Percentiles rank a stretch among this genome's conserved stretches.
These are phyloP conservation scores for Danaus chrysippus DNA, from an alignment of 2,888 invertebrate species.

Conservation along the genomic window DNA sequence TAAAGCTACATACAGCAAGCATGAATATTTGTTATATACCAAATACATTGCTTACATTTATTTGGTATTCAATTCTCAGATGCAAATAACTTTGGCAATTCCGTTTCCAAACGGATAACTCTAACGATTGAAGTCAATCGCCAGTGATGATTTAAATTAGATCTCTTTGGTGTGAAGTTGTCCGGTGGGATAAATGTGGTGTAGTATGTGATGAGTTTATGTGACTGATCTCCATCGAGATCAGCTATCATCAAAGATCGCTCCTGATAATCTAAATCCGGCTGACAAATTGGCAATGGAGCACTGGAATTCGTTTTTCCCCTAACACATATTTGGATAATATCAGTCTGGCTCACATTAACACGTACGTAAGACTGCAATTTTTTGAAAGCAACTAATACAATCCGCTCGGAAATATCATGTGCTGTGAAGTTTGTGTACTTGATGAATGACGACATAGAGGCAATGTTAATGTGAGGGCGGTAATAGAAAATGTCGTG, in stretches of 20 bases:
- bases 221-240: constrained; percentile 86
- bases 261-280: constrained; percentile 85
- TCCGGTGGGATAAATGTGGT: constrained; percentile 80
- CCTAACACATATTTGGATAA: constrained; percentile 84
- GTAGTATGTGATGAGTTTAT: constrained; percentile 87
- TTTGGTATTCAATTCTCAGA: constrained; percentile 48
- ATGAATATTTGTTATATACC: constrained; percentile 36
- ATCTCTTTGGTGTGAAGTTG: constrained; percentile 53
- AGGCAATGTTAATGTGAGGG: constrained; percentile 58
- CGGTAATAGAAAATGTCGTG: constrained; percentile 65
- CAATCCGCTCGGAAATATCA: constrained; percentile 84
- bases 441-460: constrained; percentile 67
- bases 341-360: constrained; percentile 88
- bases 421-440: constrained; percentile 73
- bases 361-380: constrained; percentile 83
- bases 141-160: constrained; percentile 74
- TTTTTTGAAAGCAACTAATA: constrained; percentile 88
- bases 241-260: constrained; percentile 86
- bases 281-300: constrained; percentile 81
- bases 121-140: constrained; percentile 83
- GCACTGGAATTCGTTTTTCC: constrained; percentile 53
- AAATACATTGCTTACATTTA: constrained; percentile 21
- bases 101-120: constrained; percentile 84
- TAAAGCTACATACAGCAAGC: constrained; percentile 53
- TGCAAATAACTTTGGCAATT: constrained; percentile 84